Evolutionary conservation across 2,113 vertebrate genomes (phyloP).

Genomic region (Pycnonotus jocosus): DNA sequence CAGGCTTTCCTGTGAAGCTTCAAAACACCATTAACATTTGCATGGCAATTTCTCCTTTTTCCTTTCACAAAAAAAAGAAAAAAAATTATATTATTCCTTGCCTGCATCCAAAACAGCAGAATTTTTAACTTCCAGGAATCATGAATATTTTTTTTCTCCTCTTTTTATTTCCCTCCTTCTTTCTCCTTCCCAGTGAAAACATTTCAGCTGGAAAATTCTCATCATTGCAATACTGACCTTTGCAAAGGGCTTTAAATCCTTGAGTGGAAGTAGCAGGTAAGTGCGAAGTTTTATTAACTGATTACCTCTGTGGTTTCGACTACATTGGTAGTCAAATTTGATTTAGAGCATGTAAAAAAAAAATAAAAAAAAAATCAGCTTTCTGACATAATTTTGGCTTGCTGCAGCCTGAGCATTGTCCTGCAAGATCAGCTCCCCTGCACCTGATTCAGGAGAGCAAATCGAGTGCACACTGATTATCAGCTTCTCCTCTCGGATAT

Average conservation of each 20-base stretch:
- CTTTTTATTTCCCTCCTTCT: not conserved
- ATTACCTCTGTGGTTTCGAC: conserved; percentile 20
- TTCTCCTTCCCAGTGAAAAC: conserved; percentile 24
- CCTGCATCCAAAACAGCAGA: not conserved
- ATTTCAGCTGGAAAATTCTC: conserved; percentile 60
- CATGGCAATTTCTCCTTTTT: not conserved
- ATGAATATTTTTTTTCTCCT: not conserved
- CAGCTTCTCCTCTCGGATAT: not conserved
- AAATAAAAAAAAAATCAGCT: not conserved
- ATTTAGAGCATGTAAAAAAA: not conserved
- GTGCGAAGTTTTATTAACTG: conserved; percentile 58
- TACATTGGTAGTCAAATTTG: conserved; percentile 30
- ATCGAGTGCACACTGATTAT: not conserved
- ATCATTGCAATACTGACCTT: conserved; percentile 48
- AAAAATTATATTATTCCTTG: not conserved
- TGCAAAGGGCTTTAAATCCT: conserved; percentile 59
- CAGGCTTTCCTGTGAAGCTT: conserved; percentile 6
- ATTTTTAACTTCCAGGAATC: conserved; percentile 6
- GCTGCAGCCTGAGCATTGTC: not conserved
- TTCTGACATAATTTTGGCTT: not conserved
- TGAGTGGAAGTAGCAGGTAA: conserved; percentile 29
- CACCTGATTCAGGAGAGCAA: not conserved
- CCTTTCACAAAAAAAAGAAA: not conserved
- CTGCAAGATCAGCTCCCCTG: not conserved
- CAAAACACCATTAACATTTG: conserved; percentile 52